Evolutionary conservation across 2,113 vertebrate species (phyloP), one percentile per base, ranked within the genome.

Genomic region (Osmerus mordax): DNA sequence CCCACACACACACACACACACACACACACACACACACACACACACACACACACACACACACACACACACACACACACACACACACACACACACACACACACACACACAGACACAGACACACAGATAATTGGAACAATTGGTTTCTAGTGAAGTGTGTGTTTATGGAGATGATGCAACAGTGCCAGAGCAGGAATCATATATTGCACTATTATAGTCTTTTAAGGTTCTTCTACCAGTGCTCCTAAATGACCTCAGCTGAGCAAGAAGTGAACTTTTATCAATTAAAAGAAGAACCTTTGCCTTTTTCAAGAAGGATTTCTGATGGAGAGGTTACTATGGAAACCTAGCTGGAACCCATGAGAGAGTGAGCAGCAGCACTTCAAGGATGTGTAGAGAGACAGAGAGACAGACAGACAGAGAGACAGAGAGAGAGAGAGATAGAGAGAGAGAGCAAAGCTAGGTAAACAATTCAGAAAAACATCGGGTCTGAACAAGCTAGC

Each of bases 271-370:
- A 18, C 15, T n/a, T 56, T 29, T 15, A 13, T 16, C 25, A 36
- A 12, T 63, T 47, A 47, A 47, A 47, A 47, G 7, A 47, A 47
- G 61, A 63, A 63, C 13, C 23, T 15, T 36, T 29, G 28, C 28
- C 28, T 29, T 21, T 21, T 60, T 60, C 54, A 16, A 12, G 16
- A 60, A 60, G 19, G 18, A 1, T 63, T 63, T 18, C 28, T 15
- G 2, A 14, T 32, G 9, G 6, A 63, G 61, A 63, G 61, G 61
- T 36, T 63, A 63, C 61, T 63, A 63, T 29, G 61, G 61, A 63
- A 63, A 63, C 61, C 61, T 62, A 16, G 23, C 15, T 29, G 60
- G 29, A 29, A 36, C 32, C 23, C 15, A 14, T 11, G 21, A 61
- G 59, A 13, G 18, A 25, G 61, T 63, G 61, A 36, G 32, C 16